phyloP scores from a whole-genome alignment of 2,888 invertebrate genomes.

The Erpobdella octoculata region DNA sequence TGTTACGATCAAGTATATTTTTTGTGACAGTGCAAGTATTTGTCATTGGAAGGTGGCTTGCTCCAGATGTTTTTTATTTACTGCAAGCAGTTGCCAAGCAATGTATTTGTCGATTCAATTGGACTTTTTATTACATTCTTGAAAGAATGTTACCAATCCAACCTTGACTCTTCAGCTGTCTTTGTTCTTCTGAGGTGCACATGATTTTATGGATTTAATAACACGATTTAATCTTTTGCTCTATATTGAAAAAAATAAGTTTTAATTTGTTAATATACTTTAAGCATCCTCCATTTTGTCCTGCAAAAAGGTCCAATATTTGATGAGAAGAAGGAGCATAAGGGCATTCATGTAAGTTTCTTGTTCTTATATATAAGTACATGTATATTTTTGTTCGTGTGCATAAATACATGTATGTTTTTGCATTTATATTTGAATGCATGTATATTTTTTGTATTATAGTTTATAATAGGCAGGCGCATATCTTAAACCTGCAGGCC shows the following conservation, averaged over 20 bases:
- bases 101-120: conserved; percentile 72
- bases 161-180: conserved; percentile 65
- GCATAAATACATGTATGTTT: no score
- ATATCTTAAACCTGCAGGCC: no score
- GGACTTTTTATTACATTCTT: conserved; percentile 66
- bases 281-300: conserved; percentile 68
- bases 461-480: no score
- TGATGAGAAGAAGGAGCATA: conserved; percentile 71
- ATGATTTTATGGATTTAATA: neutral
- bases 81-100: conserved; percentile 58
- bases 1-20: neutral
- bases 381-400: no score
- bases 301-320: conserved; percentile 69
- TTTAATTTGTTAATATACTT: conserved; percentile 1
- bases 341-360: conserved; percentile 63
- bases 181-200: conserved; percentile 65
- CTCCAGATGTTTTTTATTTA: conserved; percentile 72
- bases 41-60: conserved; percentile 67
- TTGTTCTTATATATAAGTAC: neutral
- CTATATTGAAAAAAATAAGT: neutral
- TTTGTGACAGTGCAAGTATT: conserved; percentile 16
- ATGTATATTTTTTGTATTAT: no score
- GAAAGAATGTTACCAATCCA: conserved; percentile 64
- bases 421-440: no score
- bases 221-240: neutral